Conservation (phyloP, 2,113 vertebrate species). For the Piaya cayana region DNA sequence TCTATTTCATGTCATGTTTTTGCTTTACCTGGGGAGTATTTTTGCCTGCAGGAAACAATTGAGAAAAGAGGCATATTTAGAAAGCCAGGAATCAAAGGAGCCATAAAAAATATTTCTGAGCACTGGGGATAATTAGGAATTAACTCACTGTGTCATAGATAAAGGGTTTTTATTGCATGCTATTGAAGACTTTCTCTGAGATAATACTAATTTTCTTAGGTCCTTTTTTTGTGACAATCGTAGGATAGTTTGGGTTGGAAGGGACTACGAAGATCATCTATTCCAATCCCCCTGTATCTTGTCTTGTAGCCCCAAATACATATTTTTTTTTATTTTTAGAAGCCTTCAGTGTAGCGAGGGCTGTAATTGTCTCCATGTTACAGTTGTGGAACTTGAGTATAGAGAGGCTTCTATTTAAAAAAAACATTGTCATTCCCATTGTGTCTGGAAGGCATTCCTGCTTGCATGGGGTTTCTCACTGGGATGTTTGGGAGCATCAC, state of each 20-base stretch:
- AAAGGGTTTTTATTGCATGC: neutral
- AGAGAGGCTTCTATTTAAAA: neutral
- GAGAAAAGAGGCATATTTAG: neutral
- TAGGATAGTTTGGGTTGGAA: too few species aligned
- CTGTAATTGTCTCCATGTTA: neutral
- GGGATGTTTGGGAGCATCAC: neutral
- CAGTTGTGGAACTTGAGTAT: neutral
- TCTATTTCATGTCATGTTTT: slow-evolving; percentile 28
- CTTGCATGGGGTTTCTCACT: neutral
- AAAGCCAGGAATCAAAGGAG: slow-evolving; percentile 36
- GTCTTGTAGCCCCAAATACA: neutral
- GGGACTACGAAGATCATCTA: too few species aligned
- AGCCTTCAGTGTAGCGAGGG: neutral
- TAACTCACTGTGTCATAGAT: neutral
- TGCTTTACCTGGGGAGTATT: slow-evolving; percentile 26
- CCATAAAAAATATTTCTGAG: slow-evolving; percentile 3
- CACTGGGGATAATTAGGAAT: slow-evolving; percentile 1
- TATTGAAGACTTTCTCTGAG: neutral
- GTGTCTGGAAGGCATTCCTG: neutral
- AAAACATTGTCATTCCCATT: neutral
- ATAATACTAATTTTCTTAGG: neutral
- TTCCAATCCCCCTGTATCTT: neutral
- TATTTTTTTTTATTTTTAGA: neutral
- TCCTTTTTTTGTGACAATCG: neutral
- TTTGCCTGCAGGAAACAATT: slow-evolving; percentile 41